Percentiles rank a stretch among this genome's conserved stretches.
Conservation (phyloP, 30 jellyfish, hydroid and myxozoan genomes). For the Aurelia coerulea region DNA sequence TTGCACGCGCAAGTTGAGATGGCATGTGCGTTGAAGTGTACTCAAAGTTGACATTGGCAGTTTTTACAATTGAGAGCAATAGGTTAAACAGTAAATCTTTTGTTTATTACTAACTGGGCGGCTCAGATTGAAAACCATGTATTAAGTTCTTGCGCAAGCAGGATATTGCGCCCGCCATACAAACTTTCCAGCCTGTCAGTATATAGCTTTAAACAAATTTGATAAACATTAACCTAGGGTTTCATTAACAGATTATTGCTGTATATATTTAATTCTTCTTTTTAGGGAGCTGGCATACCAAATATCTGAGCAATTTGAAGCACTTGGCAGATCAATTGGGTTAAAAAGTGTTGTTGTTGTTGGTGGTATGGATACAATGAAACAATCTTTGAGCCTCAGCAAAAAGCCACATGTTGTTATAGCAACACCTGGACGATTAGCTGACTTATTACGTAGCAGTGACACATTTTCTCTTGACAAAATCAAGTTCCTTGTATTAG, state of each 20-base stretch:
- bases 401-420: conserved; percentile 94
- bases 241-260: not conserved
- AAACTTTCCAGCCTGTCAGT: no score
- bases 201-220: no score
- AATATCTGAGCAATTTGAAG: conserved; percentile 96
- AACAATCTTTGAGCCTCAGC: conserved; percentile 80
- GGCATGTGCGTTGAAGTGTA: no score
- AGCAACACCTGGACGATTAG: conserved; percentile 98
- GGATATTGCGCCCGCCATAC: no score
- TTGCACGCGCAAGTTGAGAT: no score
- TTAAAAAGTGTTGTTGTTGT: conserved; percentile 80
- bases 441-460: conserved; percentile 67
- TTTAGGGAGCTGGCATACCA: conserved; percentile 93
- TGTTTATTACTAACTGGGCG: no score
- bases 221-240: no score
- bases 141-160: no score
- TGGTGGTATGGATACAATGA: conserved; percentile 88
- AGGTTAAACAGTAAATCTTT: no score
- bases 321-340: conserved; percentile 86
- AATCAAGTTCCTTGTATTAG: conserved; percentile 83
- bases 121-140: no score
- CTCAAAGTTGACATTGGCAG: no score
- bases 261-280: not conserved
- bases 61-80: no score
- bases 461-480: conserved; percentile 67